A percentile compares a stretch with the other conserved stretches of the same genome.
Evolutionary conservation across 2,797 vertebrate genomes (phyloP).

Genomic region (Clarias platycephalus): DNA sequence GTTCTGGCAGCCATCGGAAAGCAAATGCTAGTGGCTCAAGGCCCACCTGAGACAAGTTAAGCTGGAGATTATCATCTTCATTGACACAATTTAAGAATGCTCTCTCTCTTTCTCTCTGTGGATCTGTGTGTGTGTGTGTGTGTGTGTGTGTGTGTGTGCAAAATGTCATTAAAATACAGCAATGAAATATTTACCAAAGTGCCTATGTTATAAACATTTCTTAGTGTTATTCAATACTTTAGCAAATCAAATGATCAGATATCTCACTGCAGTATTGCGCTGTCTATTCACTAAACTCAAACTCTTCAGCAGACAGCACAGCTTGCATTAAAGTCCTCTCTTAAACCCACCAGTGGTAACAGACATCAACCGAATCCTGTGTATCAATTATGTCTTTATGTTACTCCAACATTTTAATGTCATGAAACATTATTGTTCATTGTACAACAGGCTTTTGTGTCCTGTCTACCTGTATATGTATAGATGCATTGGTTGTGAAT

Average conservation of each 20-base stretch:
- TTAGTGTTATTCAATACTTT: neutral
- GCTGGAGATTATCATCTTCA: neutral
- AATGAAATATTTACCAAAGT: neutral
- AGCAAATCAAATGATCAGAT: neutral
- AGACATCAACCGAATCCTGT: neutral
- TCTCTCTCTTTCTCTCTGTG: neutral
- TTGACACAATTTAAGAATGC: neutral
- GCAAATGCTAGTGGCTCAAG: neutral
- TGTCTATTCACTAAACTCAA: neutral
- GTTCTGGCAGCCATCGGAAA: neutral
- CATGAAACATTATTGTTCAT: neutral
- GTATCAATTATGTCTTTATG: neutral
- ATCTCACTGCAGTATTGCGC: neutral
- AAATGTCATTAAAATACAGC: neutral
- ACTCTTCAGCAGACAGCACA: neutral
- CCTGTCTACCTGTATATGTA: no score
- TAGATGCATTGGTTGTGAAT: no score
- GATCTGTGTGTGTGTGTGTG: neutral
- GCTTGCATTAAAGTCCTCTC: neutral
- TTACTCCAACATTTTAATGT: neutral
- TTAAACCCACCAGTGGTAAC: neutral
- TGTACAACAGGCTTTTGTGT: neutral
- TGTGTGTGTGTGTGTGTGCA: neutral
- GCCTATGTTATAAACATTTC: neutral
- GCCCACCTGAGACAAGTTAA: conserved; percentile 4